These are phyloP conservation scores for Abscondita cerata DNA, from an alignment of 2,888 invertebrate genomes.

Conservation along the genomic window DNA sequence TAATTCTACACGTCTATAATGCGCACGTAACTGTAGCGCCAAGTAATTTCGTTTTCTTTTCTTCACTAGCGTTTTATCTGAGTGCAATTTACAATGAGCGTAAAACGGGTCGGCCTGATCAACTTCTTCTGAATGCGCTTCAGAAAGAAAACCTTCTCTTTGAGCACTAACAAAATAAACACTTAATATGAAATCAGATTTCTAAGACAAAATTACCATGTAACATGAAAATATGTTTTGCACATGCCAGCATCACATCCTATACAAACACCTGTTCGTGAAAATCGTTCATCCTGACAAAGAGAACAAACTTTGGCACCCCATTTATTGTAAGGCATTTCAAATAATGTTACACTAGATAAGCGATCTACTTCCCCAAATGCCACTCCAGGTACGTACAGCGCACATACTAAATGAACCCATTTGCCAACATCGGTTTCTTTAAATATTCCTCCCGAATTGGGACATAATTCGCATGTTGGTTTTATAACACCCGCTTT, in stretches of 20 bases:
- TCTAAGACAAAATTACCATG: conserved; percentile 72
- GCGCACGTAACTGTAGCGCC: conserved; percentile 82
- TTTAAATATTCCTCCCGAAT: conserved; percentile 89
- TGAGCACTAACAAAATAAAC: conserved; percentile 74
- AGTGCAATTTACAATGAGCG: conserved; percentile 95
- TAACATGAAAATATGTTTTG: conserved; percentile 96
- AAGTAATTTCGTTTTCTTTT: conserved; percentile 84
- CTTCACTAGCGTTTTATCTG: conserved; percentile 86
- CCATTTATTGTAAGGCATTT: conserved; percentile 98
- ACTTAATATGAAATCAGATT: neutral
- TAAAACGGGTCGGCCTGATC: conserved; percentile 97
- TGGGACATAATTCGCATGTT: conserved; percentile 95
- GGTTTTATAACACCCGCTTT: conserved; percentile 89
- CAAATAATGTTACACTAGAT: conserved; percentile 92
- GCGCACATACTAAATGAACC: conserved; percentile 97
- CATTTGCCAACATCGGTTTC: conserved; percentile 97
- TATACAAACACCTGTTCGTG: conserved; percentile 94
- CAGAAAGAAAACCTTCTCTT: conserved; percentile 89
- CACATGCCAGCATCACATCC: conserved; percentile 99
- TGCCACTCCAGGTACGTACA: conserved; percentile 96
- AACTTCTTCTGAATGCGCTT: conserved; percentile 88
- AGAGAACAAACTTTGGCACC: conserved; percentile 91
- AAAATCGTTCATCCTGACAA: conserved; percentile 86
- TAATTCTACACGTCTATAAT: conserved; percentile 67
- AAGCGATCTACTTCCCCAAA: conserved; percentile 94